Base-by-base conservation (phyloP, 1,140 invertebrate genomes). In the Bursaphelenchus mucronatus region DNA sequence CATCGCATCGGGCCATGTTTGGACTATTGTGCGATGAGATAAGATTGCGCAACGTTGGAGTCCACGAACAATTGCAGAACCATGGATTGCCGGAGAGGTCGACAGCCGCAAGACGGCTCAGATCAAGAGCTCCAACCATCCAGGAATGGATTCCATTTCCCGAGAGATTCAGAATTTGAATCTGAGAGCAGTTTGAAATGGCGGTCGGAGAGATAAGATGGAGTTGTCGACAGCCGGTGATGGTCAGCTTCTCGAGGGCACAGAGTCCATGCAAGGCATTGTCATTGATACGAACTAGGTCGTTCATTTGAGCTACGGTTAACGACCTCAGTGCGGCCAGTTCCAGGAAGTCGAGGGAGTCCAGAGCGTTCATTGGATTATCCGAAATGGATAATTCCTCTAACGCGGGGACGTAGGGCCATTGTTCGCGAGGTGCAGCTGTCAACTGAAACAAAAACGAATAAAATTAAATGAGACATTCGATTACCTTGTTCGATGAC, bases 361-460 rank as follows among this genome's bases (percentile, higher is more conserved):
- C 57, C 57, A 59, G 41, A n/a, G 57, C 41, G 10, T 40, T 11
- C 21, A 59, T 44, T 19, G 15, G 15, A 50, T 59, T 59, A 13
- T 44, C 19, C 57, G 57, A n/a, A 13, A 59, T n/a, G 40, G 41
- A 15, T 44, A 59, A 59, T 13, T 30, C 11, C 11, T 46, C 21
- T 3, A 59, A 44, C 11, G 13, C 40, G 13, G 13, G 1, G 15
- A 39, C 11, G 11, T n/a, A 59, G 11, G 11, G 11, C 57, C 57
- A 59, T 30, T 30, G 47, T 59, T 59, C 11, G 1, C 11, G 40
- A 9, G n/a, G 19, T 59, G 40, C 40, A 59, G 13, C 13, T 41
- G 41, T n/a, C 57, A 11, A 39, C 41, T 30, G 11, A 11, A 39
- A 59, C 13, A 49, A 49, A 19, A 49, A 49, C 47, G 19, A 49